Conservation (phyloP, 2,113 vertebrate genomes). For the Piaya cayana region DNA sequence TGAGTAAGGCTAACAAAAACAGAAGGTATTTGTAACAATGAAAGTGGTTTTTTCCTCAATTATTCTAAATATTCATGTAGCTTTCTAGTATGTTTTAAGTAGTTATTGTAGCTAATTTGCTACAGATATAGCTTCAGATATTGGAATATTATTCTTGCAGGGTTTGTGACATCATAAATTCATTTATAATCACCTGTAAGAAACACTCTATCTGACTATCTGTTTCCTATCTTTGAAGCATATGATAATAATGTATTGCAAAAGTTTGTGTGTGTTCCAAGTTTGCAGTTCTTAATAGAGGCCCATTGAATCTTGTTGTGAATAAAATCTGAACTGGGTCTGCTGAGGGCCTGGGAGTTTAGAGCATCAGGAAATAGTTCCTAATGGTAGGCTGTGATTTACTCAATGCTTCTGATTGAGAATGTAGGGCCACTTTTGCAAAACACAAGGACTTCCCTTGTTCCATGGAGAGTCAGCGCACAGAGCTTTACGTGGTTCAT, state of each 20-base stretch:
- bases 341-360: neutral
- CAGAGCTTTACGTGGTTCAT: neutral
- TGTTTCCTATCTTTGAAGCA: neutral
- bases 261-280: neutral
- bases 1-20: neutral
- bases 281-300: neutral
- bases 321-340: neutral
- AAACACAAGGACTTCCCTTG: neutral
- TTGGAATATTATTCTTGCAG: neutral
- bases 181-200: neutral
- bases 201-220: neutral
- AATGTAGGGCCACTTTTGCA: neutral
- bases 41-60: neutral
- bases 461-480: neutral
- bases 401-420: accelerated
- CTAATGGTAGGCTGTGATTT: neutral
- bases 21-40: neutral
- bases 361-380: neutral
- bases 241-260: neutral
- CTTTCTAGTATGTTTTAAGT: neutral
- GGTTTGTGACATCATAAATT: neutral
- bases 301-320: neutral
- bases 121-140: neutral
- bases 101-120: neutral
- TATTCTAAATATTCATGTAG: neutral